Conservation (phyloP, 2,113 vertebrate species). For the Ornithorhynchus anatinus region DNA sequence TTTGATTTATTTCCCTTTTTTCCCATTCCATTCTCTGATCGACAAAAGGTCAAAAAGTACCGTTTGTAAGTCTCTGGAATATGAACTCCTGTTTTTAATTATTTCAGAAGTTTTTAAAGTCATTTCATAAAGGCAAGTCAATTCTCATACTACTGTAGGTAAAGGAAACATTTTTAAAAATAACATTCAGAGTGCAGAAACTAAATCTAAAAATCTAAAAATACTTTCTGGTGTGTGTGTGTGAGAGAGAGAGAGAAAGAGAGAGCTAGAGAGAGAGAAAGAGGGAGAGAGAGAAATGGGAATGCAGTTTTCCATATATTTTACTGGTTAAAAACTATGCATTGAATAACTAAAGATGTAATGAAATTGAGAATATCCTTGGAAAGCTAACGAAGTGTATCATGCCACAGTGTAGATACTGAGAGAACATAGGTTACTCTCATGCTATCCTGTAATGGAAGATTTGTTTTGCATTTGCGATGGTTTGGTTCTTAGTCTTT, state of each 20-base stretch:
- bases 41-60: neutral
- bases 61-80: neutral
- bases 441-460: neutral
- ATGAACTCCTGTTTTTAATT: neutral
- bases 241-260: too few species aligned
- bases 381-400: neutral
- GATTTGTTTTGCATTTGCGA: neutral
- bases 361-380: neutral
- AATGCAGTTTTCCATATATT: neutral
- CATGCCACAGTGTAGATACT: fast-evolving
- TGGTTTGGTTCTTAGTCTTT: neutral
- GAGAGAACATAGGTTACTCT: neutral
- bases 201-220: too few species aligned
- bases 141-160: neutral
- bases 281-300: too few species aligned
- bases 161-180: neutral
- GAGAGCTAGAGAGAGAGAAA: too few species aligned
- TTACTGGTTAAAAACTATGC: neutral
- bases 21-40: neutral
- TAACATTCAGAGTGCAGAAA: neutral
- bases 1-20: neutral
- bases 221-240: too few species aligned
- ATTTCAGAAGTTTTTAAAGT: neutral
- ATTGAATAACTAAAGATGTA: neutral
- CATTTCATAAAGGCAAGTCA: neutral